Percentiles rank a stretch among this genome's conserved stretches.
These are phyloP conservation scores for Scaptomyza pallida DNA, from an alignment of 1,140 invertebrate genomes.

Conservation along the genomic window DNA sequence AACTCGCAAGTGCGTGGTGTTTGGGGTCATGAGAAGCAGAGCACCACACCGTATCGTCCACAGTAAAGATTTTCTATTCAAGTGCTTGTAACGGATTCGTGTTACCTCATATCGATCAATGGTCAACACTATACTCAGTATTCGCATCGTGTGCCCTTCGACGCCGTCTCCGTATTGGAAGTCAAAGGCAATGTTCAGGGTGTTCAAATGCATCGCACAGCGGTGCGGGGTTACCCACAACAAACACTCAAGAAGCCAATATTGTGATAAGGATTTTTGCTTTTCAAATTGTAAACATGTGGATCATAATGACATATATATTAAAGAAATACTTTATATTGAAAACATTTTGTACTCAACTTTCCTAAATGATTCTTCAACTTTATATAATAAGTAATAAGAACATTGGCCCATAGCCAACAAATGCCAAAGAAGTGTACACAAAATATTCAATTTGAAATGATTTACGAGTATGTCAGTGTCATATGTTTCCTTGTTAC, in stretches of 20 bases:
- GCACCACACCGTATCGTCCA: neutral
- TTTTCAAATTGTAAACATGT: too few relatives aligned
- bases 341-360: too few relatives aligned
- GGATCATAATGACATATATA: too few relatives aligned
- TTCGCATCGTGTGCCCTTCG: neutral
- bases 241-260: neutral
- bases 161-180: neutral
- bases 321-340: too few relatives aligned
- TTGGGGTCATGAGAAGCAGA: neutral
- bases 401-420: too few relatives aligned
- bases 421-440: too few relatives aligned
- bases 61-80: conserved; percentile 1
- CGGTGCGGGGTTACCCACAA: conserved; percentile 6
- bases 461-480: conserved; percentile 44
- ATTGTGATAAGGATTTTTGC: too few relatives aligned
- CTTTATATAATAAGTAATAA: too few relatives aligned
- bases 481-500: conserved; percentile 3
- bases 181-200: neutral
- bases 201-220: conserved; percentile 6
- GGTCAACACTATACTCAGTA: conserved; percentile 1
- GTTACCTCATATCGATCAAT: conserved; percentile 13
- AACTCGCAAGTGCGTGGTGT: neutral
- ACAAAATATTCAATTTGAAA: too few relatives aligned
- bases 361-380: too few relatives aligned
- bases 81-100: conserved; percentile 1